phyloP scores from a whole-genome alignment of 2,797 vertebrate species.

The Sebastes matsubarae region DNA sequence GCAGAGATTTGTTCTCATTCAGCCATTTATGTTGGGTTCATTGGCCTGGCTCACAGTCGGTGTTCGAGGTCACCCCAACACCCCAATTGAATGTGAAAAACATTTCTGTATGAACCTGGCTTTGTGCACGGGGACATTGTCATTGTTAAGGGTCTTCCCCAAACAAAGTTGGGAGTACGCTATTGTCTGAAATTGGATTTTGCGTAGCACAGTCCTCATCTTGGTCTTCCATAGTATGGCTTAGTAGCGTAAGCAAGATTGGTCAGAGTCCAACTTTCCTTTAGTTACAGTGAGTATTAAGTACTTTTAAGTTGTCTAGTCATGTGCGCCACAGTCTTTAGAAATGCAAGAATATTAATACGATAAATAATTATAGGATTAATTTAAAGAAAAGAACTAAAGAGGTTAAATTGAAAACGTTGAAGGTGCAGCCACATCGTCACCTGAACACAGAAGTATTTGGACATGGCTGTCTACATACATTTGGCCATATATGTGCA shows the following conservation, averaged over 20 bases:
- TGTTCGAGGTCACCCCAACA: constrained; percentile 19
- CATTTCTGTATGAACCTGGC: not conserved
- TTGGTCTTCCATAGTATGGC: not conserved
- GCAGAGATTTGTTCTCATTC: constrained; percentile 9
- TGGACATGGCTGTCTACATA: not conserved
- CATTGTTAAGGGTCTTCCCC: not conserved
- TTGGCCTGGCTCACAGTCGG: constrained; percentile 1
- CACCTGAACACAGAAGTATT: not conserved
- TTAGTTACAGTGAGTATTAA: not conserved
- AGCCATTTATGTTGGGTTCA: constrained; percentile 2
- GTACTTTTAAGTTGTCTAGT: not conserved
- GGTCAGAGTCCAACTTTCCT: not conserved
- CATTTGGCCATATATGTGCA: not conserved
- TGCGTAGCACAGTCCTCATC: not conserved
- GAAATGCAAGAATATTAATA: not conserved
- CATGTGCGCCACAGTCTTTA: not conserved
- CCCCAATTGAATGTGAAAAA: not conserved
- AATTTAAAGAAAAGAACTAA: not conserved
- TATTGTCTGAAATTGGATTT: not conserved
- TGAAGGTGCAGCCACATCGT: not conserved
- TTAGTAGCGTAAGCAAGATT: not conserved
- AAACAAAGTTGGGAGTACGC: not conserved
- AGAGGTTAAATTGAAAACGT: not conserved
- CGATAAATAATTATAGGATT: not conserved
- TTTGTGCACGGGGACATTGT: not conserved